Conservation (phyloP, 2,888 invertebrate genomes). For the Lottia gigantea region DNA sequence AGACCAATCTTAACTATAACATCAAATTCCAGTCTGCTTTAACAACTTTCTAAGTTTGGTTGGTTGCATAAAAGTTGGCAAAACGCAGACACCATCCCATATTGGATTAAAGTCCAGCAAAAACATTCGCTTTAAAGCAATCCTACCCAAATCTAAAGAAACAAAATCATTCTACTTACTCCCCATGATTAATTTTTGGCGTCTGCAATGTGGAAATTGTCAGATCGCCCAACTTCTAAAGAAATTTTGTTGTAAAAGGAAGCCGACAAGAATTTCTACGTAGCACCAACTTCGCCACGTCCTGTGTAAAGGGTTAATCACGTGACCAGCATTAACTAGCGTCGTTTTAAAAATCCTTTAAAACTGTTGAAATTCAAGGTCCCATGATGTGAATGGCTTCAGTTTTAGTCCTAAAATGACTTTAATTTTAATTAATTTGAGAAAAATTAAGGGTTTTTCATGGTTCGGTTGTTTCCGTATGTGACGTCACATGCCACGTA, state of each 20-base stretch:
- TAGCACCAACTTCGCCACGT: slow-evolving; percentile 6
- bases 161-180: slow-evolving; percentile 21
- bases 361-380: too few species aligned
- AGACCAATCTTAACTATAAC: too few species aligned
- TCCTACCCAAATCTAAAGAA: neutral
- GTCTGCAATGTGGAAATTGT: slow-evolving; percentile 15
- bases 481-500: slow-evolving; percentile 9
- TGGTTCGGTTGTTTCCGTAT: slow-evolving; percentile 1
- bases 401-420: too few species aligned
- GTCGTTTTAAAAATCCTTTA: neutral
- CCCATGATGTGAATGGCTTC: too few species aligned
- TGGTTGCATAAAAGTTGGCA: too few species aligned
- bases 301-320: neutral
- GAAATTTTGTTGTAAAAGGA: neutral
- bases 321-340: neutral
- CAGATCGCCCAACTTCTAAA: slow-evolving; percentile 20
- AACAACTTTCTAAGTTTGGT: too few species aligned
- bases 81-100: too few species aligned
- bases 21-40: too few species aligned
- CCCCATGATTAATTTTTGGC: slow-evolving; percentile 21
- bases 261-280: neutral
- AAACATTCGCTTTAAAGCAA: neutral
- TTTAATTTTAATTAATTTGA: neutral
- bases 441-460: neutral
- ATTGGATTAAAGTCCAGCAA: neutral